Evolutionary conservation across 1,140 invertebrate species (phyloP), one percentile per base, ranked within the genome.

Genomic region (Acromyrmex echinatior): DNA sequence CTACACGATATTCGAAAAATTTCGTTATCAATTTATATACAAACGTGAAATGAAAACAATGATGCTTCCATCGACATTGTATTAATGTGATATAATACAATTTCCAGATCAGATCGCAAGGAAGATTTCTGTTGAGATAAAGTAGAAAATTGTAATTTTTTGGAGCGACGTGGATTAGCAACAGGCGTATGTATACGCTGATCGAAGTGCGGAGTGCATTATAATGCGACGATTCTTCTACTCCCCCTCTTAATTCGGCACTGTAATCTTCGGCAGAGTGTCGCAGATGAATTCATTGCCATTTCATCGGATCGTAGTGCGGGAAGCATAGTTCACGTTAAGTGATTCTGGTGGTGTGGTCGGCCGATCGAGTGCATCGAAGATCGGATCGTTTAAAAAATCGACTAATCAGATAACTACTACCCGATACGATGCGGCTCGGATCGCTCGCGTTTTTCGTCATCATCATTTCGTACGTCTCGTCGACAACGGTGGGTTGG

Each of bases 231-330:
- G 39, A 60, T n/a, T 35, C 39, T 80, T 25, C n/a, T 56, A 62
- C 35, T 74, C 89, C 89, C 82, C 82, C 82, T 87, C 80, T 86
- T 89, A 87, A 86, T 91, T 89, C 80, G 87, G 70, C 58, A 81
- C 14, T 78, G 70, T 35, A 71, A 82, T 85, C 80, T 62, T 45
- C 16, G 21, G 53, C 70, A 63, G 80, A 80, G 84, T 79, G 80
- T 63, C 81, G 90, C 74, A 73, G 86, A 89, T 90, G 84, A 92
- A 91, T 92, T 91, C 89, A 87, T 91, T 92, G 91, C 82, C 89
- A 92, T 91, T 93, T 79, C 90, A 84, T 68, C 70, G 66, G 81
- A 90, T 87, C 77, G 80, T 80, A 92, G 86, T 86, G 91, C 74
- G 88, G 86, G 86, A 89, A 87, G 39, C 73, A 86, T 88, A 87